These are phyloP conservation scores for Chloromyia formosa DNA, from an alignment of 2,888 invertebrate genomes.

Conservation along the genomic window DNA sequence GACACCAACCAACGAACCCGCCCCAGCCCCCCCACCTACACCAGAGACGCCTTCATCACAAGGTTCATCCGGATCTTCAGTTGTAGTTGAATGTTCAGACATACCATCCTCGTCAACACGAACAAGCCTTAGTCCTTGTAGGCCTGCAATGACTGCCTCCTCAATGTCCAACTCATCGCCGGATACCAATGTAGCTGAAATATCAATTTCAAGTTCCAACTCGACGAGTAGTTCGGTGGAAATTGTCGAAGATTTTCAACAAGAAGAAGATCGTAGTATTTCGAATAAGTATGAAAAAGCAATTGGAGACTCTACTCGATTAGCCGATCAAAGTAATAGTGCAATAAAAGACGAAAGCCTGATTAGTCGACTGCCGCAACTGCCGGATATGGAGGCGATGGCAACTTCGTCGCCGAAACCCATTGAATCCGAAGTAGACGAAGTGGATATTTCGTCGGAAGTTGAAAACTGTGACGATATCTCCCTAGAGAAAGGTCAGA, in stretches of 20 bases:
- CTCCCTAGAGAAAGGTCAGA: not conserved
- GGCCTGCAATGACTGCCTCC: constrained; percentile 14
- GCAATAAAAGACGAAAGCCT: constrained; percentile 12
- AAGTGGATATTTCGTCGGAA: constrained; percentile 11
- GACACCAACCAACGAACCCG: constrained; percentile 69
- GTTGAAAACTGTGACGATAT: not conserved
- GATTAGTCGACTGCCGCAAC: not conserved
- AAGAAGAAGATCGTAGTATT: not conserved
- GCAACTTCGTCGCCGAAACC: constrained; percentile 13
- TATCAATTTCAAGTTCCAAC: constrained; percentile 33
- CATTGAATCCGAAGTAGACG: not conserved
- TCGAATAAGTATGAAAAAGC: not conserved
- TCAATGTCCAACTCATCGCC: constrained; percentile 21
- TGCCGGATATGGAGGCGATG: not conserved
- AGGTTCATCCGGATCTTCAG: constrained; percentile 25
- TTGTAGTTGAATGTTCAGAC: constrained; percentile 27
- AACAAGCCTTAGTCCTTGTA: constrained; percentile 29
- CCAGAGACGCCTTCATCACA: constrained; percentile 62
- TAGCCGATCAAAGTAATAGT: constrained; percentile 1
- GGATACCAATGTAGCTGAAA: constrained; percentile 68
- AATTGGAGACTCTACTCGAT: not conserved
- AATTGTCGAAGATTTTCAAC: constrained; percentile 26
- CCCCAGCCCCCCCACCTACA: constrained; percentile 66
- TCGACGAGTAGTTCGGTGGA: constrained; percentile 25
- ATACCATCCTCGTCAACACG: constrained; percentile 37